Conservation (phyloP, 2,113 vertebrate genomes). For the Paedocypris sp. region DNA sequence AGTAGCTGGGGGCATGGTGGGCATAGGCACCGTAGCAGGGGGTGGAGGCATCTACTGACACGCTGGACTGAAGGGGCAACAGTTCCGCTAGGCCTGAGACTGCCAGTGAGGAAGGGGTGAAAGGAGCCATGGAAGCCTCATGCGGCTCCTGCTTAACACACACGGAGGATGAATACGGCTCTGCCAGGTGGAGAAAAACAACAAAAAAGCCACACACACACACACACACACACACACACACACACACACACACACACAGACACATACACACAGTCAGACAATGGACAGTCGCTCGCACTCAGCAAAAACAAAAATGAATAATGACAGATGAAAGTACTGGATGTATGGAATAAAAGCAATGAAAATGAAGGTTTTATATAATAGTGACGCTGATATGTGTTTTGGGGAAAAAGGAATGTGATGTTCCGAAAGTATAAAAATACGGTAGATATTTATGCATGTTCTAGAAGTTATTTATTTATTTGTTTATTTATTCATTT, state of each 20-base stretch:
- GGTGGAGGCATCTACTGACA: slow-evolving; percentile 77
- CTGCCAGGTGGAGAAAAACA: slow-evolving; percentile 60
- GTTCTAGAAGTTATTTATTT: no score
- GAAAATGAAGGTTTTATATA: slow-evolving; percentile 7
- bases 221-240: slow-evolving; percentile 45
- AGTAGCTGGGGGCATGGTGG: slow-evolving; percentile 70
- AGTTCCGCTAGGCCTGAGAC: slow-evolving; percentile 75
- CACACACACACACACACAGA: slow-evolving; percentile 42
- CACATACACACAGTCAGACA: slow-evolving; percentile 44
- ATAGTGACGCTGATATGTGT: neutral
- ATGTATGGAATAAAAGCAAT: slow-evolving; percentile 18
- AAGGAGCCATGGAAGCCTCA: slow-evolving; percentile 82
- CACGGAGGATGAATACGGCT: slow-evolving; percentile 75
- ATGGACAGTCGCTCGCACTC: slow-evolving; percentile 38
- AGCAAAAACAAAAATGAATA: slow-evolving; percentile 17
- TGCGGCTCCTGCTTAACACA: slow-evolving; percentile 83
- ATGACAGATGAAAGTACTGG: slow-evolving; percentile 31
- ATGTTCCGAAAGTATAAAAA: neutral
- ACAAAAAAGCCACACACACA: slow-evolving; percentile 40
- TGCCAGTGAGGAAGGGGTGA: slow-evolving; percentile 75
- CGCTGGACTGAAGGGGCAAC: slow-evolving; percentile 76
- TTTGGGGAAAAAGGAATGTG: neutral
- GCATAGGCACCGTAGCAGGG: slow-evolving; percentile 70
- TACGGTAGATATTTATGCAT: no score
- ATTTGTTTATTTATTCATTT: no score